Percentiles rank a stretch among this genome's conserved stretches.
phyloP scores from a whole-genome alignment of 2,888 invertebrate genomes.

The Ormyrus nitidulus region DNA sequence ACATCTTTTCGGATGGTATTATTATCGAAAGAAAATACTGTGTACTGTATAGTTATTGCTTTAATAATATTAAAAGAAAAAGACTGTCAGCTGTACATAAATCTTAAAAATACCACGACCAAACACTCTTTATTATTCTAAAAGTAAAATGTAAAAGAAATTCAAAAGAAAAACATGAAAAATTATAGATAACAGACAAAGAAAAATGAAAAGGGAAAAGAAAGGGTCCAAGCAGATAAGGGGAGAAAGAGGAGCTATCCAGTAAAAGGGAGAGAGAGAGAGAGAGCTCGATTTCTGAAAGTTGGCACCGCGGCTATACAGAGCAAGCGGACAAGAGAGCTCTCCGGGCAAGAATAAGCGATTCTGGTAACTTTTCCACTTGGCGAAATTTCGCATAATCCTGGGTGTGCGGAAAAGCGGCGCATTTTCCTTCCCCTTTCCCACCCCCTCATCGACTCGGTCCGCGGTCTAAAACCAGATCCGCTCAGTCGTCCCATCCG shows the following conservation, averaged over 20 bases:
- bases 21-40: too few relatives aligned
- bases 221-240: background rate
- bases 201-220: background rate
- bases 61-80: too few relatives aligned
- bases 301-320: conserved; percentile 10
- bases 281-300: conserved; percentile 33
- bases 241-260: background rate
- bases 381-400: conserved; percentile 60
- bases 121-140: too few relatives aligned
- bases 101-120: too few relatives aligned
- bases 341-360: conserved; percentile 41
- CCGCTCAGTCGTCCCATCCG: background rate
- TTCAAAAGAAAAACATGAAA: background rate
- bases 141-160: too few relatives aligned
- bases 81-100: too few relatives aligned
- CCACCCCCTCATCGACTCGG: background rate
- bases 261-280: background rate
- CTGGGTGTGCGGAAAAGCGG: conserved; percentile 8
- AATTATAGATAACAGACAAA: background rate
- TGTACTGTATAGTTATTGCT: too few relatives aligned
- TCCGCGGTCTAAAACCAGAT: background rate
- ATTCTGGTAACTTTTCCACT: conserved; percentile 59
- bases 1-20: too few relatives aligned
- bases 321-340: background rate
- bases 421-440: background rate